Conservation (phyloP, 2,797 vertebrate genomes). For the Chiroxiphia lanceolata region DNA sequence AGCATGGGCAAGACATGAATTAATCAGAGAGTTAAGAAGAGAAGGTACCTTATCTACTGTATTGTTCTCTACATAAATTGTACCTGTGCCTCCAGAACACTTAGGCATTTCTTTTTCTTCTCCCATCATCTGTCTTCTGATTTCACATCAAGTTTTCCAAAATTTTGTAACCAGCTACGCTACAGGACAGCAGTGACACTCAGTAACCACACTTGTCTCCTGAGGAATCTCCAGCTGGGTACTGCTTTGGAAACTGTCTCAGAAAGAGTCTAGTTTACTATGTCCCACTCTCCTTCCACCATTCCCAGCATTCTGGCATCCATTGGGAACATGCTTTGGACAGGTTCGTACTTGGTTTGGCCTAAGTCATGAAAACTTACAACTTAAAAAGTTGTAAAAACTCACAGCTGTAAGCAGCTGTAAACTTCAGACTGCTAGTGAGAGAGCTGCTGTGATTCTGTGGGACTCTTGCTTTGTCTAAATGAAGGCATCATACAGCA, state of each 20-base stretch:
- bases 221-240: neutral
- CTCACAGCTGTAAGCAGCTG: neutral
- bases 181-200: neutral
- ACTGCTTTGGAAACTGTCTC: neutral
- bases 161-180: neutral
- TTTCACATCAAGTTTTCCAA: neutral
- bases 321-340: neutral
- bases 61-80: neutral
- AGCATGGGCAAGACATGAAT: neutral
- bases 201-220: neutral
- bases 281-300: neutral
- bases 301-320: neutral
- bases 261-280: neutral
- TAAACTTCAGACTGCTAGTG: neutral
- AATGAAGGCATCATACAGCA: neutral
- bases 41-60: neutral
- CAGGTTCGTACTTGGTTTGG: rapidly evolving
- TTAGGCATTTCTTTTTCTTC: neutral
- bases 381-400: neutral
- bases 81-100: neutral
- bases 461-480: neutral
- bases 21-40: neutral
- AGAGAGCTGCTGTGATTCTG: neutral
- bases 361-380: neutral
- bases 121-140: neutral